phyloP scores from a whole-genome alignment of 2,113 vertebrate genomes.

The Martes martes region DNA sequence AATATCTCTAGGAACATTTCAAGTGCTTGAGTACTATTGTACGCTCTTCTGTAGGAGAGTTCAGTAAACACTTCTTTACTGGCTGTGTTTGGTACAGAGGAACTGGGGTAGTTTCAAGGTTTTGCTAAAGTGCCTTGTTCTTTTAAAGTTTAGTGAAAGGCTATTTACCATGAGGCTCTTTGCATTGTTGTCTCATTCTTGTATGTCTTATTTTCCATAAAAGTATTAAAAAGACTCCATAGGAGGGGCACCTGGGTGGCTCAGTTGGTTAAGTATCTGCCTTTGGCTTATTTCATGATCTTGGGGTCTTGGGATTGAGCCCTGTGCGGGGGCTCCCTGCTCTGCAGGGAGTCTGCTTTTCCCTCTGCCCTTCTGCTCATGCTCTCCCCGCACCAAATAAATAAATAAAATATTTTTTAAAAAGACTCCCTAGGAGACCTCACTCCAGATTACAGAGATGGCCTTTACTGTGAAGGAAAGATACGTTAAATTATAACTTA shows the following conservation, averaged over 20 bases:
- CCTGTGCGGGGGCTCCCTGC: background rate
- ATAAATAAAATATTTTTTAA: background rate
- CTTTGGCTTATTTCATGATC: background rate
- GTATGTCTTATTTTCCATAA: constrained; percentile 42
- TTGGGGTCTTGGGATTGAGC: background rate
- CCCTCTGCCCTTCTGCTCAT: background rate
- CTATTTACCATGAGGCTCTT: background rate
- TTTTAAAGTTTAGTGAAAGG: constrained; percentile 17
- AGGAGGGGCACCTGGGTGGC: background rate
- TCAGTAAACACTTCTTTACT: background rate
- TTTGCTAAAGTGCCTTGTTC: background rate
- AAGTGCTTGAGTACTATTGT: background rate
- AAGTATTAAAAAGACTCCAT: background rate
- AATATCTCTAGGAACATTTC: background rate
- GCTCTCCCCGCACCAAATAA: background rate
- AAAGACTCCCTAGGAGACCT: background rate
- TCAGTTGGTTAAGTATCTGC: background rate
- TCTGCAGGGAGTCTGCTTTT: background rate
- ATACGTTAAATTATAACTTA: background rate
- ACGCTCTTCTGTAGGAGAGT: background rate
- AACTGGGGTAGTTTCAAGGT: background rate
- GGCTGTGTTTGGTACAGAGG: background rate
- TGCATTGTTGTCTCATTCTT: background rate
- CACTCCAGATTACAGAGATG: background rate
- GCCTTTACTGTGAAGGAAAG: background rate